A percentile compares a stretch with the other conserved stretches of the same genome.
Evolutionary conservation across 30 jellyfish, hydroid and myxozoan species (phyloP).

Genomic region (Calvadosia cruxmelitensis): DNA sequence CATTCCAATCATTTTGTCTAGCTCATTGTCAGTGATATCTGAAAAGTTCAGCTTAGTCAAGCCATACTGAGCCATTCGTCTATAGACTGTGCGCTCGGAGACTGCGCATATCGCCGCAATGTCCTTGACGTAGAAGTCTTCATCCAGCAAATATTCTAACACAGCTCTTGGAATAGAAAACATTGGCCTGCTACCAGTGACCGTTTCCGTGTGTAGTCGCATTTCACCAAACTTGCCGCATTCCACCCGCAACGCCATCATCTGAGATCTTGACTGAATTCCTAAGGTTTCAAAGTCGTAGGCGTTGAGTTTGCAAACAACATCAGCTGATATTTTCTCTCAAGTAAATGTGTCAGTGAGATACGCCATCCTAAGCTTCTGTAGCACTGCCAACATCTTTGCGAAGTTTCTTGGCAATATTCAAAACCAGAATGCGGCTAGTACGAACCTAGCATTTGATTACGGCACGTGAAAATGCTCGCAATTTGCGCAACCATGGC

Average conservation of each 20-base stretch:
- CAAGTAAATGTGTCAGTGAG: conserved; percentile 4
- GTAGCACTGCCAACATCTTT: conserved; percentile 2
- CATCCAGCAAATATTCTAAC: conserved; percentile 15
- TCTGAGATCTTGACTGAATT: background rate
- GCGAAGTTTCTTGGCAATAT: no score
- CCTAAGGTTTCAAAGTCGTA: conserved; percentile 20
- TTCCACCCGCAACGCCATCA: conserved; percentile 25
- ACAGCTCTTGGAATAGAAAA: conserved; percentile 13
- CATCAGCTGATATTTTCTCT: conserved; percentile 29
- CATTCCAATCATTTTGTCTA: conserved; percentile 25
- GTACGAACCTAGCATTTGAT: no score
- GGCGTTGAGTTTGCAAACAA: conserved; percentile 14
- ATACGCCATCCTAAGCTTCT: conserved; percentile 9
- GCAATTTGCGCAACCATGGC: no score
- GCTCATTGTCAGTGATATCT: no score
- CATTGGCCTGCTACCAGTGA: conserved; percentile 32
- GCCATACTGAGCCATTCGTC: no score
- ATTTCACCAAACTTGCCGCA: conserved; percentile 6
- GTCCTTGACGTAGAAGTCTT: no score
- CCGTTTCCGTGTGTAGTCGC: background rate
- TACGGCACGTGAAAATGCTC: no score
- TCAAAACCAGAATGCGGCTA: no score
- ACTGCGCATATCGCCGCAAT: no score
- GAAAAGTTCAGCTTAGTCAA: no score
- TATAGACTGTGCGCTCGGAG: no score